phyloP scores from a whole-genome alignment of 92 coral and sea anemone genomes.

The Siderastrea siderea region DNA sequence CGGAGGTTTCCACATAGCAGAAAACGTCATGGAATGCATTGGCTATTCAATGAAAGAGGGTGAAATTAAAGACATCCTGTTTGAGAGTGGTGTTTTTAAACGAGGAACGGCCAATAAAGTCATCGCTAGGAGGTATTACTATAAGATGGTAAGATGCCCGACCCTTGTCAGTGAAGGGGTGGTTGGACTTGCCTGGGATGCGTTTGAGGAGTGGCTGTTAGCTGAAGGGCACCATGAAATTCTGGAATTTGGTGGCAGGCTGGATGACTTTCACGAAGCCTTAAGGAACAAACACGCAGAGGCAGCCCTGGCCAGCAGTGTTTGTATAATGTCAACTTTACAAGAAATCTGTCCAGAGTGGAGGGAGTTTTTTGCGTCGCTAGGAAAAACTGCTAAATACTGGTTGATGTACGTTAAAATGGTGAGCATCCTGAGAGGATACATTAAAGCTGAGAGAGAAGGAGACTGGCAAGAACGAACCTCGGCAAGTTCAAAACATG shows the following conservation, averaged over 20 bases:
- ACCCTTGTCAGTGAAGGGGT: slow-evolving; percentile 26
- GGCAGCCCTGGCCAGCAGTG: slow-evolving; percentile 1
- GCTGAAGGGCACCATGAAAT: slow-evolving; percentile 20
- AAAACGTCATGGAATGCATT: slow-evolving; percentile 26
- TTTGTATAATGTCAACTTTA: slow-evolving; percentile 26
- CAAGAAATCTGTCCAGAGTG: slow-evolving; percentile 19
- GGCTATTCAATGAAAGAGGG: neutral
- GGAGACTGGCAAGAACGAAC: slow-evolving; percentile 25
- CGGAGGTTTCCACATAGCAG: slow-evolving; percentile 31
- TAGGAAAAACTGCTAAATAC: slow-evolving; percentile 8
- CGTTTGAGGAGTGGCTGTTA: slow-evolving; percentile 29
- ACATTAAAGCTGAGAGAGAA: slow-evolving; percentile 25
- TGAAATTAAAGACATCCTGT: slow-evolving; percentile 19
- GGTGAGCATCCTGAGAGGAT: slow-evolving; percentile 12
- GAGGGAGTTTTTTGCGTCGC: neutral
- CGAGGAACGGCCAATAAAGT: slow-evolving; percentile 33
- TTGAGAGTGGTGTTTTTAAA: slow-evolving; percentile 24
- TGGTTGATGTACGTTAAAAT: slow-evolving; percentile 16
- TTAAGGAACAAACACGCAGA: neutral
- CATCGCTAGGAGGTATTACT: slow-evolving; percentile 29
- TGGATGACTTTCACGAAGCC: slow-evolving; percentile 21
- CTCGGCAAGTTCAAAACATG: slow-evolving; percentile 35
- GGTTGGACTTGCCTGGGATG: slow-evolving; percentile 48
- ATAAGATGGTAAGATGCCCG: slow-evolving; percentile 27
- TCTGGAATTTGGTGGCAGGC: slow-evolving; percentile 33